phyloP scores from a whole-genome alignment of 2,888 invertebrate species.

The Brachylomia viminalis region DNA sequence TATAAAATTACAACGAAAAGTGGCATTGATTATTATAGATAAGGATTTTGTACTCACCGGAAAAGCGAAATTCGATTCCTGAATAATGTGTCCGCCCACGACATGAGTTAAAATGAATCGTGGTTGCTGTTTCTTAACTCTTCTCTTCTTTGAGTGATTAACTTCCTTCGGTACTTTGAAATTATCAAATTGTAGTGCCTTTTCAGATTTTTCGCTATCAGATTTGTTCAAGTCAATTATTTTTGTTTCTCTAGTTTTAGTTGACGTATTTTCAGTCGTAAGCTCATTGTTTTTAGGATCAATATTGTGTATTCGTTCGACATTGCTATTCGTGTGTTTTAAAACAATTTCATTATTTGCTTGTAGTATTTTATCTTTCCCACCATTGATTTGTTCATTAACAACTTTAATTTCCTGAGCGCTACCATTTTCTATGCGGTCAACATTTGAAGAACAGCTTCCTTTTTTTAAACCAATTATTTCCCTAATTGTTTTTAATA shows the following conservation, averaged over 20 bases:
- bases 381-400: not conserved
- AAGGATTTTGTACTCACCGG: constrained; percentile 35
- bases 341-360: not conserved
- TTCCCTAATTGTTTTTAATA: not conserved
- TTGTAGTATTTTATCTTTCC: not conserved
- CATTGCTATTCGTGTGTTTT: not conserved
- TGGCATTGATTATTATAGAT: too few species aligned
- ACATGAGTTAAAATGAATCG: constrained; percentile 40
- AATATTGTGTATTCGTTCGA: not conserved
- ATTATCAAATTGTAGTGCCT: constrained; percentile 4
- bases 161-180: constrained; percentile 36
- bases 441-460: not conserved
- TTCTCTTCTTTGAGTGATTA: not conserved
- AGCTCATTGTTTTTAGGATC: not conserved
- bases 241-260: not conserved
- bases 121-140: not conserved
- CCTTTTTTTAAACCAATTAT: not conserved
- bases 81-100: constrained; percentile 35
- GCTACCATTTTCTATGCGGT: not conserved
- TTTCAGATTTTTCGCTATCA: not conserved
- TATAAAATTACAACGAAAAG: too few species aligned
- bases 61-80: constrained; percentile 44
- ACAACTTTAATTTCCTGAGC: not conserved
- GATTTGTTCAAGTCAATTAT: not conserved
- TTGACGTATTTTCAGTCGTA: not conserved